Evolutionary conservation across 92 coral and sea anemone genomes (phyloP).

Genomic region (Diadumene lineata): DNA sequence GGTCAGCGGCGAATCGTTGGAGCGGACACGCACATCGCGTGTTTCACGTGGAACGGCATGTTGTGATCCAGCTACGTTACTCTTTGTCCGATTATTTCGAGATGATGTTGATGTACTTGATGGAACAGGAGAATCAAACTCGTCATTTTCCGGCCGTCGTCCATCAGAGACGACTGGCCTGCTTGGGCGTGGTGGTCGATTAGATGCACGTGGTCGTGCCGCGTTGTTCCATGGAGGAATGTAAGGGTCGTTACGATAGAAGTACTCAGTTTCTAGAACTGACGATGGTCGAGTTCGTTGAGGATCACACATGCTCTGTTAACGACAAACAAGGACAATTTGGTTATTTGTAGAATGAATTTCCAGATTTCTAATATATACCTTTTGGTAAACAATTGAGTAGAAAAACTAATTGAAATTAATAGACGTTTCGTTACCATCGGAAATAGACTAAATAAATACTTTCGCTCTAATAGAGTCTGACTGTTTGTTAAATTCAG

Average conservation of each 20-base stretch:
- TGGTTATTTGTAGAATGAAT: not conserved
- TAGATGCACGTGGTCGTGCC: not conserved
- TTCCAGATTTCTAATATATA: too few relatives aligned
- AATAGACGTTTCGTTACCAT: too few relatives aligned
- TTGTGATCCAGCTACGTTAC: not conserved
- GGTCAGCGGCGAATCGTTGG: conserved; percentile 2
- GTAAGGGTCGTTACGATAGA: not conserved
- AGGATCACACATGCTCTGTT: conserved; percentile 27
- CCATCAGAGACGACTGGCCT: conserved; percentile 37
- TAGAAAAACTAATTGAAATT: too few relatives aligned
- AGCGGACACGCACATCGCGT: not conserved
- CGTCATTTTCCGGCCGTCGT: too few relatives aligned
- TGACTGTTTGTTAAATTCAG: too few relatives aligned
- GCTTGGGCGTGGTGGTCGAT: conserved; percentile 37
- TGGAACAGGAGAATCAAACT: too few relatives aligned
- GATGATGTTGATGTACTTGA: not conserved
- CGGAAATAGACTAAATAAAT: too few relatives aligned
- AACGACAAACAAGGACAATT: not conserved
- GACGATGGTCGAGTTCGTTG: conserved; percentile 19
- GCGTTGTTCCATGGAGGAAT: conserved; percentile 3
- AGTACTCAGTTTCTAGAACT: not conserved
- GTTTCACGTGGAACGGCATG: not conserved
- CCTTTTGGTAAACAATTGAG: too few relatives aligned
- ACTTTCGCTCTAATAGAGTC: too few relatives aligned
- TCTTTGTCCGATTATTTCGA: not conserved